Conservation (phyloP, 2,888 invertebrate species). For the Troides aeacus region DNA sequence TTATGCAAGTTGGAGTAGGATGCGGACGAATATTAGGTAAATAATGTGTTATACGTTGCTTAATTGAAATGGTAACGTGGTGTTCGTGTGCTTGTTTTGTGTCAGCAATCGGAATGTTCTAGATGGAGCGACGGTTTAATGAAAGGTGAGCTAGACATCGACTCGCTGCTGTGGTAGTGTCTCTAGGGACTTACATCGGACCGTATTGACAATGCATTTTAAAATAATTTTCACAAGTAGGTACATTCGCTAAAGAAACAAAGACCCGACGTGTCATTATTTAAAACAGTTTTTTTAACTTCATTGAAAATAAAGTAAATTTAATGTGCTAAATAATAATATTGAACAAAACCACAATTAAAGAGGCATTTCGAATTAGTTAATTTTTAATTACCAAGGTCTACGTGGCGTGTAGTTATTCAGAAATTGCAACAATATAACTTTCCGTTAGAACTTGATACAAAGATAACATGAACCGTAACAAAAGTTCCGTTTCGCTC, state of each 20-base stretch:
- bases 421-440: slow-evolving; percentile 14
- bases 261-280: background rate
- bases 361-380: slow-evolving; percentile 16
- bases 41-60: slow-evolving; percentile 44
- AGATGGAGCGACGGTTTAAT: slow-evolving; percentile 21
- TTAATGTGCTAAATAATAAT: background rate
- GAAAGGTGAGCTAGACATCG: slow-evolving; percentile 29
- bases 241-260: background rate
- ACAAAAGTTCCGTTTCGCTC: slow-evolving; percentile 5
- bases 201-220: slow-evolving; percentile 5
- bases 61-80: slow-evolving; percentile 24
- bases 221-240: background rate
- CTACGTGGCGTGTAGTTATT: slow-evolving; percentile 24
- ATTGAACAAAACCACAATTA: slow-evolving; percentile 7
- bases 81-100: slow-evolving; percentile 38
- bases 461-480: slow-evolving; percentile 22
- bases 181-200: slow-evolving; percentile 17
- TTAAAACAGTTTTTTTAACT: background rate
- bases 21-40: slow-evolving; percentile 75
- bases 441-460: slow-evolving; percentile 8
- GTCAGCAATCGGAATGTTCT: slow-evolving; percentile 34
- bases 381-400: slow-evolving; percentile 18
- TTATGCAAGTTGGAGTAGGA: slow-evolving; percentile 75
- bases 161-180: slow-evolving; percentile 7
- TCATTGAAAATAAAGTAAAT: background rate